These are phyloP conservation scores for Lucifuga dentata DNA, from an alignment of 2,113 vertebrate species.

Conservation along the genomic window DNA sequence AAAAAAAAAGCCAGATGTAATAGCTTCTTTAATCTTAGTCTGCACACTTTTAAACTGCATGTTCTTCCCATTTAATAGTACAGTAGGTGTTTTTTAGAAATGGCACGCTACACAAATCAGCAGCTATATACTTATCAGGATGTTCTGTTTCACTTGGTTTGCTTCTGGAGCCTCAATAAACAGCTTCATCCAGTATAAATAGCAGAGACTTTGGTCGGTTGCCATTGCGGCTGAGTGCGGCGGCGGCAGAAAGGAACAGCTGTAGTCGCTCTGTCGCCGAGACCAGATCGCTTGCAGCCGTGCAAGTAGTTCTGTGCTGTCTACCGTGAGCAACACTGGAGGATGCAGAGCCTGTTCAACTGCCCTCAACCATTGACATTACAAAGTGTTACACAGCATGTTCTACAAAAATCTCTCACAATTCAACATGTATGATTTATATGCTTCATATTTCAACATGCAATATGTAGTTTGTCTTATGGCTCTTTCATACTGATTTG, in stretches of 20 bases:
- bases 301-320: constrained; percentile 12
- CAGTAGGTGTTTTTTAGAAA: constrained; percentile 17
- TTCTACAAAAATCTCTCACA: no score
- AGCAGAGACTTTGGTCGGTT: constrained; percentile 59
- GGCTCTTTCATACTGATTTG: no score
- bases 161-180: constrained; percentile 48
- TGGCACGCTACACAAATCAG: not conserved
- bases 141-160: constrained; percentile 39
- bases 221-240: constrained; percentile 52
- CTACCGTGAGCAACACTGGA: constrained; percentile 47
- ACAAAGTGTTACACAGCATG: no score
- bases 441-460: no score
- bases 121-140: not conserved
- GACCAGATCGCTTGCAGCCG: constrained; percentile 38
- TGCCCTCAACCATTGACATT: not conserved
- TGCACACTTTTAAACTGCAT: not conserved
- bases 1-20: no score
- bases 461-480: no score
- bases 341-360: constrained; percentile 9
- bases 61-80: not conserved
- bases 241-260: constrained; percentile 55
- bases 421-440: no score
- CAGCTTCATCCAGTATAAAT: constrained; percentile 63
- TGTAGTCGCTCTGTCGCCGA: constrained; percentile 60
- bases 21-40: not conserved